Evolutionary conservation across 2,888 invertebrate species (phyloP).

Genomic region (Philereme transversata): DNA sequence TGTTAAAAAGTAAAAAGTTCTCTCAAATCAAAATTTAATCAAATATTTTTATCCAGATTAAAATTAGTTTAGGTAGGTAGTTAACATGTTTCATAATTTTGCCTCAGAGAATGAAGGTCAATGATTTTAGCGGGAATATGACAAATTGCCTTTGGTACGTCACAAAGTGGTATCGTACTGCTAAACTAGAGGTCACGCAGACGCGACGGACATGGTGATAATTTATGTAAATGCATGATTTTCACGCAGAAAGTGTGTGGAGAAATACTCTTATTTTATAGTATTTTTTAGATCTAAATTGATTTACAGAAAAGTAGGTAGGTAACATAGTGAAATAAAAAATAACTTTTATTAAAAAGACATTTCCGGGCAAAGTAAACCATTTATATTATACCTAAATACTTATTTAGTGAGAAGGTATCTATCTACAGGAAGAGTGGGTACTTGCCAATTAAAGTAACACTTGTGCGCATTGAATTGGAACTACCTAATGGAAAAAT

Average conservation of each 20-base stretch:
- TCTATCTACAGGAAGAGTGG: neutral
- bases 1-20: too few relatives aligned
- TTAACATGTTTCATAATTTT: slow-evolving; percentile 40
- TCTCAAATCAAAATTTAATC: too few relatives aligned
- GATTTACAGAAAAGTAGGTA: too few relatives aligned
- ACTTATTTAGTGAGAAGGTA: too few relatives aligned
- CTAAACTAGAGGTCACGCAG: slow-evolving; percentile 65
- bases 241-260: neutral
- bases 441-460: slow-evolving; percentile 37
- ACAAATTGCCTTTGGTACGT: slow-evolving; percentile 54
- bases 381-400: too few relatives aligned
- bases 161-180: slow-evolving; percentile 45
- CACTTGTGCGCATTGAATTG: slow-evolving; percentile 46
- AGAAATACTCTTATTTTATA: too few relatives aligned
- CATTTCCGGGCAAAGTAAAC: too few relatives aligned
- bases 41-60: too few relatives aligned
- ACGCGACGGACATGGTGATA: slow-evolving; percentile 9
- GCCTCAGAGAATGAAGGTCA: slow-evolving; percentile 55
- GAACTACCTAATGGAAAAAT: slow-evolving; percentile 48
- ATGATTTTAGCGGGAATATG: slow-evolving; percentile 66
- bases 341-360: too few relatives aligned
- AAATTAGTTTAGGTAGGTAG: neutral
- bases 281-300: too few relatives aligned
- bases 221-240: slow-evolving; percentile 7
- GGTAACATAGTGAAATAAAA: too few relatives aligned